Conservation (phyloP, 2,797 vertebrate species). For the Selene dorsalis region DNA sequence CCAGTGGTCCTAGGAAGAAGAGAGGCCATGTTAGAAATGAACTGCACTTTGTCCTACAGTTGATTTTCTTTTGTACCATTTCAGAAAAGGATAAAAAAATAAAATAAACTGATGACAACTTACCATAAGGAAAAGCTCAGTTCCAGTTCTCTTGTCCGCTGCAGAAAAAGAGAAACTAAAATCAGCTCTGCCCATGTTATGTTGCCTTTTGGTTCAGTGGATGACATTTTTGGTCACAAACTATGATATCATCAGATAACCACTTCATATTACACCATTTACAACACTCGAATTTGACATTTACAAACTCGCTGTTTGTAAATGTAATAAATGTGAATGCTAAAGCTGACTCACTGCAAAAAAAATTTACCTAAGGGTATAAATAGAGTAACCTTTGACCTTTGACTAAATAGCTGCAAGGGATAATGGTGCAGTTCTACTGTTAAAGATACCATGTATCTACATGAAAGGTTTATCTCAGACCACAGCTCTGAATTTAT, state of each 20-base stretch:
- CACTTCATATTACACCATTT: background rate
- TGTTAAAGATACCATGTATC: background rate
- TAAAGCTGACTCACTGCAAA: no score
- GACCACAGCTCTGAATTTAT: no score
- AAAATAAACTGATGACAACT: slow-evolving; percentile 9
- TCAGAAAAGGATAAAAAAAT: background rate
- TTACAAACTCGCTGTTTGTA: no score
- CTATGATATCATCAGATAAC: background rate
- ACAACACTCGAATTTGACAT: no score
- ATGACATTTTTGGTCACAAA: background rate
- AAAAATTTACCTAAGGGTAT: no score
- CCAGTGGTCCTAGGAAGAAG: slow-evolving; percentile 42
- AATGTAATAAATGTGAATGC: no score
- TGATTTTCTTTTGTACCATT: background rate
- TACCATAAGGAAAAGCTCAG: slow-evolving; percentile 73
- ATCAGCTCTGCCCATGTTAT: slow-evolving; percentile 2
- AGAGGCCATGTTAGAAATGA: slow-evolving; percentile 2
- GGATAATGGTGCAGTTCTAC: background rate
- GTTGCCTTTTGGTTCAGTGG: background rate
- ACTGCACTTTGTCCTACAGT: background rate
- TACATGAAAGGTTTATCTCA: no score
- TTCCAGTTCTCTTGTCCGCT: slow-evolving; percentile 85
- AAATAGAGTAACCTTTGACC: no score
- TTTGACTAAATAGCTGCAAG: background rate
- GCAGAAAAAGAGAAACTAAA: slow-evolving; percentile 37